Evolutionary conservation across 2,113 vertebrate species (phyloP).

Genomic region (Pituophis catenifer): DNA sequence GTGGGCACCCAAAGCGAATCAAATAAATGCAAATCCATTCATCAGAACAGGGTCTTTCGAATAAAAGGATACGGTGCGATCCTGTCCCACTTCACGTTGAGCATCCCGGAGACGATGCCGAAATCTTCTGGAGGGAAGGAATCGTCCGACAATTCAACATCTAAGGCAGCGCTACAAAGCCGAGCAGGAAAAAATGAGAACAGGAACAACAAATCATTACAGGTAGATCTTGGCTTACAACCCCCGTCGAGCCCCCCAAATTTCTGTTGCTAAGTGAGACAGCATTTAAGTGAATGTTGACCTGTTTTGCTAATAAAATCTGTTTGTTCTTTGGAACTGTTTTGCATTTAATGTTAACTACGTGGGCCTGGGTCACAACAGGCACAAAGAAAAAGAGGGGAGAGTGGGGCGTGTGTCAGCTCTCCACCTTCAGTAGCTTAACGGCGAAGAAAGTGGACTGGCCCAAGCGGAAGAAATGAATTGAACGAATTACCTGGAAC

Average conservation of each 20-base stretch:
- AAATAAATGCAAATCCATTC: not conserved
- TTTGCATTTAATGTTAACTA: too few species aligned
- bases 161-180: slow-evolving; percentile 81
- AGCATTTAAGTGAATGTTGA: not conserved
- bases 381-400: too few species aligned
- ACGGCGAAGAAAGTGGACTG: too few species aligned
- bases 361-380: too few species aligned
- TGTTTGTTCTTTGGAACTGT: too few species aligned
- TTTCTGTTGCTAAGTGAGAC: not conserved
- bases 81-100: slow-evolving; percentile 95
- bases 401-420: too few species aligned
- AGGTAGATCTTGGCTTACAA: too few species aligned
- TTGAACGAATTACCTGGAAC: slow-evolving; percentile 79
- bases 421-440: too few species aligned
- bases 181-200: not conserved
- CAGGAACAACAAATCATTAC: not conserved
- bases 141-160: slow-evolving; percentile 94
- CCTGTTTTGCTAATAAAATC: not conserved
- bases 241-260: not conserved
- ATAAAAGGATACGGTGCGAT: slow-evolving; percentile 91
- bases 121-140: slow-evolving; percentile 96
- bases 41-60: not conserved
- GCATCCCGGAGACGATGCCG: slow-evolving; percentile 94
- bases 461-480: too few species aligned
- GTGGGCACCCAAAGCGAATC: not conserved